Percentiles rank a stretch among this genome's conserved stretches.
Evolutionary conservation across 2,888 invertebrate genomes (phyloP).

Genomic region (Metacarcinus magister): DNA sequence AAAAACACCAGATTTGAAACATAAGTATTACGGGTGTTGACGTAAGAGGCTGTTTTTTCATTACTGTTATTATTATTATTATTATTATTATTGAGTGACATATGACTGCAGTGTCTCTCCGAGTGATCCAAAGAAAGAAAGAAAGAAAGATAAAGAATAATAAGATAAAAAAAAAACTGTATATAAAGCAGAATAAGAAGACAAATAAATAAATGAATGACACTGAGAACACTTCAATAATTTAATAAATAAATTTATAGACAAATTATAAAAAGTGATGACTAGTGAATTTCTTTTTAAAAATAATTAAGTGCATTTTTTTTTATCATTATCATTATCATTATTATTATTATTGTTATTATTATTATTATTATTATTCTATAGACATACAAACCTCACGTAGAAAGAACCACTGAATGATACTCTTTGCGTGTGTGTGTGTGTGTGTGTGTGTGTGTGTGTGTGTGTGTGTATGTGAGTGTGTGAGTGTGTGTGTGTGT

Average conservation of each 20-base stretch:
- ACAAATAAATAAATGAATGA: not conserved
- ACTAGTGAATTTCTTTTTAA: not conserved
- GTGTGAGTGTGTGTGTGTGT: conserved; percentile 50
- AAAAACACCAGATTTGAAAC: not conserved
- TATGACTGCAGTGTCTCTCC: not conserved
- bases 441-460: conserved; percentile 41
- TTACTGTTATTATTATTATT: too few species aligned
- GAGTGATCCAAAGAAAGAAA: not conserved
- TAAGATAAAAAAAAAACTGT: not conserved
- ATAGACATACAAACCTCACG: not conserved
- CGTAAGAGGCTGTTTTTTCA: not conserved
- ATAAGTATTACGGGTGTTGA: not conserved
- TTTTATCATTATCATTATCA: not conserved
- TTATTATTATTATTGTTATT: not conserved
- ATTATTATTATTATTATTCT: conserved; percentile 13
- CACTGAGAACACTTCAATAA: not conserved
- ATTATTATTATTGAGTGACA: too few species aligned
- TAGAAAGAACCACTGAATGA: not conserved
- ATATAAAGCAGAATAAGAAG: not conserved
- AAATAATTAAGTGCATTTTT: not conserved
- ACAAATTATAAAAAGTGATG: not conserved
- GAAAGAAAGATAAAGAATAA: not conserved
- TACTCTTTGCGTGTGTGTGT: not conserved
- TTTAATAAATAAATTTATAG: not conserved
- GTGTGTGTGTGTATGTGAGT: too few species aligned